Evolutionary conservation across 2,888 invertebrate genomes (phyloP), one percentile per base, ranked within the genome.

Genomic region (Pycnomerus fuliginosus): DNA sequence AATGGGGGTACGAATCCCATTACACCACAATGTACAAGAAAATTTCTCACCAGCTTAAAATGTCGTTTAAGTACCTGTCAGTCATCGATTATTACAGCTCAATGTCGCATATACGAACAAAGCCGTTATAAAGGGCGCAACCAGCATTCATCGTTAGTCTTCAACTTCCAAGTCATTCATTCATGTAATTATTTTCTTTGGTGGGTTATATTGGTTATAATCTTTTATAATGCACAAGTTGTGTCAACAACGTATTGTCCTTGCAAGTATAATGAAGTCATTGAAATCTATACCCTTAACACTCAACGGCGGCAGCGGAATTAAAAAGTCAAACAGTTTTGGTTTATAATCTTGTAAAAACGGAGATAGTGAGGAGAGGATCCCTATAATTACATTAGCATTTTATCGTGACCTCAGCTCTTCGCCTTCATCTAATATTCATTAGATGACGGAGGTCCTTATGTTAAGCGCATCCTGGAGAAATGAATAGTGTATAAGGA

Each of bases 161-260:
- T 55, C 52, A 48, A 56, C 48, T 46, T 39, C 17, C 42, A 42
- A 48, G 31, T 53, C 54, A 52, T 53, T 55, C 59, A 56, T 35
- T 62, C 55, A 56, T 50, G 53, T 60, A 62, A 62, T 62, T 56
- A 62, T 54, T 54, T 56, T 39, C 43, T 50, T 44, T 44, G 48
- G 48, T 27, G 38, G 32, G 49, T 38, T 53, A 54, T 56, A 51
- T 52, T 55, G 52, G 48, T 48, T 45, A 43, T 54, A 50, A 62
- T 62, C 59, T 45, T 58, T 61, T 62, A 56, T 52, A 61, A 62
- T 62, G 57, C 55, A 62, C 62, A 60, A 55, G 47, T 46, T 45
- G 43, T 56, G 62, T 62, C 62, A 61, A 60, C 59, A 52, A 47
- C 27, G 53, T 56, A 60, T 56, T 60, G 35, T 42, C 12, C 20